A percentile compares a stretch with the other conserved stretches of the same genome.
Conservation (phyloP, 2,797 vertebrate species). For the Pseudocheirus occidentalis region DNA sequence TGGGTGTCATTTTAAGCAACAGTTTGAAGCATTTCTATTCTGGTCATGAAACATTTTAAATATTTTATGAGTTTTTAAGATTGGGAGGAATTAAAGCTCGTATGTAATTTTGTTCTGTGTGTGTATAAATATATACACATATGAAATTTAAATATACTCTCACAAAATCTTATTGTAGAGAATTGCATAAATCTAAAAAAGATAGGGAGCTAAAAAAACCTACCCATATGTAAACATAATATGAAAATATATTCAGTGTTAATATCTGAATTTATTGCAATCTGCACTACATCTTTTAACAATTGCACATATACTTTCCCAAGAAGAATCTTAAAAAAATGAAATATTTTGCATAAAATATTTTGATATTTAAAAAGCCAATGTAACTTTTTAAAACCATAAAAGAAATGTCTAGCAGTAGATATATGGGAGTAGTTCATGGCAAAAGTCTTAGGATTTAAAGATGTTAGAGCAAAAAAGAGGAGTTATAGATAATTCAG, state of each 20-base stretch:
- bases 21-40: conserved; percentile 80
- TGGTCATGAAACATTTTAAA: conserved; percentile 79
- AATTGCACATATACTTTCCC: conserved; percentile 75
- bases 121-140: conserved; percentile 83
- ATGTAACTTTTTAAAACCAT: conserved; percentile 78
- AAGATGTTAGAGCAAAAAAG: not conserved
- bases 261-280: conserved; percentile 82
- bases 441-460: not conserved
- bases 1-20: conserved; percentile 76
- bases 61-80: conserved; percentile 82
- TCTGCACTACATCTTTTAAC: conserved; percentile 75
- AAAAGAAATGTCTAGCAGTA: conserved; percentile 78
- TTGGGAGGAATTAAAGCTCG: conserved; percentile 81
- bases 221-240: conserved; percentile 82
- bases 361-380: conserved; percentile 81
- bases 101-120: conserved; percentile 80
- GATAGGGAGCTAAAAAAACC: conserved; percentile 81
- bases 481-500: not conserved
- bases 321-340: conserved; percentile 75
- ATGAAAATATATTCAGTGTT: conserved; percentile 83
- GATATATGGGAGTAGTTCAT: conserved; percentile 54
- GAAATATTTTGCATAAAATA: conserved; percentile 83
- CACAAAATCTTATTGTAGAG: conserved; percentile 82
- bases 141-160: conserved; percentile 83
- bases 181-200: conserved; percentile 82